Evolutionary conservation across 2,888 invertebrate species (phyloP), one percentile per base, ranked within the genome.

Genomic region (Chesias legatella): DNA sequence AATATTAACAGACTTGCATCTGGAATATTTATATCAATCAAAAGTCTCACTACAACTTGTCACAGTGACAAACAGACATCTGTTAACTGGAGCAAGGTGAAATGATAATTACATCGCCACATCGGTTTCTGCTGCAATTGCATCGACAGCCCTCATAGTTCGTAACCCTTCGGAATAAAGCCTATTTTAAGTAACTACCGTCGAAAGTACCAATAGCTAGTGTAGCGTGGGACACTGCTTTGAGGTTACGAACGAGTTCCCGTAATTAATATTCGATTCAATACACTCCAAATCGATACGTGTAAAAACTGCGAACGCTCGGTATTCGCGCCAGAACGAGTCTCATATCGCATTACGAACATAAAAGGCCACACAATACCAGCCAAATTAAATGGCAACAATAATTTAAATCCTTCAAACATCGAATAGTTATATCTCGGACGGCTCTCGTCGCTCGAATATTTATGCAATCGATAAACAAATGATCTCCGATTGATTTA

Each of bases 151-250:
- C 11, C 35, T 39, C 48, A 46, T 58, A 32, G 39, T 41, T 38
- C 49, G 46, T 67, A 64, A 53, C 28, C 6, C 34, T 35, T 47
- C 22, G 41, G 1, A 10, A 48, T 63, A 73, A 54, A 50, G 58
- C 45, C 33, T 23, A 63, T 55, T 61, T 58, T 72, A 17, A 33
- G 11, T 25, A 40, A 30, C 7, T 45, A 34, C 33, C 26, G 10
- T 22, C 28, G 24, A 20, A 20, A 34, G 24, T 4, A 36, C 40
- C 28, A 40, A n/a, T n/a, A n/a, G n/a, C n/a, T n/a, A n/a, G n/a
- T n/a, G n/a, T n/a, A n/a, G 73, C 79, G 82, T 82, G 80, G 78
- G 81, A 81, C 75, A 73, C 53, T 58, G 64, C 71, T 68, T 76
- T 77, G 70, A 79, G 79, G 79, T 75, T 79, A 74, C 65, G 73